A percentile compares a stretch with the other conserved stretches of the same genome.
These are phyloP conservation scores for Neodiprion virginianus DNA, from an alignment of 1,140 invertebrate species.

Conservation along the genomic window DNA sequence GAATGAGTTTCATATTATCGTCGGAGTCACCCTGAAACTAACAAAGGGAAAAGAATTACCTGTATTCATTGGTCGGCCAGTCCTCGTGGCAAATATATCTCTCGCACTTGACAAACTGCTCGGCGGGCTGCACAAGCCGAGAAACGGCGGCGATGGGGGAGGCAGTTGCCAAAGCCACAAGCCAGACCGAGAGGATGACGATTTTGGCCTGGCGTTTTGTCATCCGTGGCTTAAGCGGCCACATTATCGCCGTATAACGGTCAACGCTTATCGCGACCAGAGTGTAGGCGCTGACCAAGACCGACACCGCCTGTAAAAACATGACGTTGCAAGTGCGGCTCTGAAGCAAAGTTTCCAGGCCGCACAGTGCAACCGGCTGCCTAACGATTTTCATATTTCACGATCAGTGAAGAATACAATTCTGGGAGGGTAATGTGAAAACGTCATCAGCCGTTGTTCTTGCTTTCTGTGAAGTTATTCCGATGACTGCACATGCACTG, in stretches of 20 bases:
- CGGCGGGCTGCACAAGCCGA: constrained; percentile 63
- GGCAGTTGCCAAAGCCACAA: constrained; percentile 79
- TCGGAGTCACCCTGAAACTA: too few relatives aligned
- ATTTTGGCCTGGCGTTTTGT: constrained; percentile 69
- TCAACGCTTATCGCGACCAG: constrained; percentile 86
- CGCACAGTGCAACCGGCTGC: too few relatives aligned
- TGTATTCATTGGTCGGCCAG: constrained; percentile 66
- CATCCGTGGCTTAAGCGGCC: constrained; percentile 81
- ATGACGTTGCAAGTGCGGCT: neutral
- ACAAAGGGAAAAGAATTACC: constrained; percentile 30
- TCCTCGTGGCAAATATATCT: constrained; percentile 73
- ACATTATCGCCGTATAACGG: constrained; percentile 87
- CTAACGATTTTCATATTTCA: too few relatives aligned
- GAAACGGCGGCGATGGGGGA: constrained; percentile 81
- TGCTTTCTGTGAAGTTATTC: too few relatives aligned
- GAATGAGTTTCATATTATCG: too few relatives aligned
- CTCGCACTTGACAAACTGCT: constrained; percentile 67
- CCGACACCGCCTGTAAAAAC: constrained; percentile 73
- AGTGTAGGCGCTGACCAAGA: constrained; percentile 85
- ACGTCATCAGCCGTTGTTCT: too few relatives aligned
- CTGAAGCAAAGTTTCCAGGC: neutral
- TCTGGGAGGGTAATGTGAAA: too few relatives aligned
- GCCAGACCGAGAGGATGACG: constrained; percentile 80
- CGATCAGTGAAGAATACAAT: too few relatives aligned
- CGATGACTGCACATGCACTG: too few relatives aligned